Base-by-base conservation (phyloP, 2,797 vertebrate genomes). In the Cephalopachus bancanus region DNA sequence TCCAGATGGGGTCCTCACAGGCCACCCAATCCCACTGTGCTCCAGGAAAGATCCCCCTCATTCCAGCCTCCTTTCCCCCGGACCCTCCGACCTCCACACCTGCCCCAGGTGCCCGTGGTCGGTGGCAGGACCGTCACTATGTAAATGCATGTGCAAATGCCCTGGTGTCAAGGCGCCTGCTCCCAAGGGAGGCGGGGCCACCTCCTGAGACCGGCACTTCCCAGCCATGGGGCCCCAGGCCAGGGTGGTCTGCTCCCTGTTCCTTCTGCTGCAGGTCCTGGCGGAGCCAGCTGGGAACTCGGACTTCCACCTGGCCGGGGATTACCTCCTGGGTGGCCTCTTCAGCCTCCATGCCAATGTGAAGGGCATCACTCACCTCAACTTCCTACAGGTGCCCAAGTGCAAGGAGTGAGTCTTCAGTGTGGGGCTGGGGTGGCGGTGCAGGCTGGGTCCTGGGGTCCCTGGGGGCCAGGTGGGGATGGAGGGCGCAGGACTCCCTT, bases 331-430 rank as follows among this genome's bases (percentile, higher is more conserved):
- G 2, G 98, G 98, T 26, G 99, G 99, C 6, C 97, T 99, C 85
- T 99, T 99, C 90, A 98, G 98, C 57, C 98, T 99, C 44, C 99
- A 99, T 2, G 97, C 99, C 85, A 99, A 96, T 22, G 88, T 98
- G 44, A 98, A 98, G 60, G 99, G 98, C 97, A 97, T 92, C 44
- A 20, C 98, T 16, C 99, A 99, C 9, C 99, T 99, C 93, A 94
- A 94, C 75, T 98, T 98, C 90, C 98, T 98, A 0, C n/a, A 97
- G 60, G 96, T 98, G 3, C 99, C 99, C 69, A 97, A 98, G 75
- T 99, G 95, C 95, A 99, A 98, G 98, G 80, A 94, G 98, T 98
- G 91, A 98, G 98, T 98, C n/a, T 44, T 7, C 0, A 10, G 60
- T 0, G 20, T n/a, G 74, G 55, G 44, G 74, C 28, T 51, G n/a